Base-by-base conservation (phyloP, 2,888 invertebrate species). In the Scaptomyza cyrtandrae region DNA sequence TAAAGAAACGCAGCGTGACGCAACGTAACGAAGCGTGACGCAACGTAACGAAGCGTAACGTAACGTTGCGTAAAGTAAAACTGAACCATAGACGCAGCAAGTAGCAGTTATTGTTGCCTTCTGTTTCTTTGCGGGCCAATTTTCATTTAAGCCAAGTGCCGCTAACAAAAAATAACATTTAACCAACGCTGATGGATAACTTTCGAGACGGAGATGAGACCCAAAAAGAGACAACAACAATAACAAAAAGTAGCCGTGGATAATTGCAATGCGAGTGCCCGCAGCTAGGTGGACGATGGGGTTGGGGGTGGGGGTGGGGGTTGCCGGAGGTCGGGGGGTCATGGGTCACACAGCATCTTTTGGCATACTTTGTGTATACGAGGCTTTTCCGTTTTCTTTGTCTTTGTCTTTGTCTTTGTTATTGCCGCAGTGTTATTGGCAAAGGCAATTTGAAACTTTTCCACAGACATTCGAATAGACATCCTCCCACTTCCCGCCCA, bases 251-350 rank as follows among this genome's bases (percentile, higher is more conserved):
- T 35, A 50, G 50, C 61, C 50, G 43, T 24, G 71, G 65, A 87
- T 82, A 82, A 82, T 82, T 82, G 88, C 82, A 82, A 85, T 73
- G 55, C 52, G 82, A 80, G 68, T 77, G 74, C 64, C 72, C 37
- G 11, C 48, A 31, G 33, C 24, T 6, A 39, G 16, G 0, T 1
- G 24, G 13, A n/a, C n/a, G n/a, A n/a, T n/a, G 44, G 29, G n/a
- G 27, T 27, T 1, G 3, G 13, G 41, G 24, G 0, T 2, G 24
- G n/a, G 39, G 29, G n/a, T 5, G 1, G 14, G 1, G 2, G 27
- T 10, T 2, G n/a, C n/a, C n/a, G n/a, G n/a, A n/a, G n/a, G n/a
- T n/a, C n/a, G n/a, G 19, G 44, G 10, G 13, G 27, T 66, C 35
- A 29, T 13, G 11, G 59, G 24, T 27, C n/a, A 11, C n/a, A 9